Evolutionary conservation across 2,888 invertebrate genomes (phyloP).

Genomic region (Sussaba pulchella): DNA sequence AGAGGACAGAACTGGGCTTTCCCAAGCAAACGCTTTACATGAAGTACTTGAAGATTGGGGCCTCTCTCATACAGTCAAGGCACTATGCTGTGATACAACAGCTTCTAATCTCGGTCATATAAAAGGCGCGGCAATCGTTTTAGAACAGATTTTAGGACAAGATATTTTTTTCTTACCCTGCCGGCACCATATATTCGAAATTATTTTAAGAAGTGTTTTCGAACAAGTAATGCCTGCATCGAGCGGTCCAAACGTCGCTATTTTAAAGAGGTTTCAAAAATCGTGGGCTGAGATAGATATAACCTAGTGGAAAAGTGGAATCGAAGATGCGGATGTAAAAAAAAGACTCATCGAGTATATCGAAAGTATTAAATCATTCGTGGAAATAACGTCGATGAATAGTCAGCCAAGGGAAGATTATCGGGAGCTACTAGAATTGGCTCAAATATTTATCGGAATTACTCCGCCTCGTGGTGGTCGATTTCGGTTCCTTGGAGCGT

Average conservation of each 20-base stretch:
- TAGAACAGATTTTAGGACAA: conserved; percentile 70
- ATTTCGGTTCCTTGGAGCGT: conserved; percentile 53
- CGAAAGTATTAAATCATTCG: conserved; percentile 56
- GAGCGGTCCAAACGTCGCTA: conserved; percentile 59
- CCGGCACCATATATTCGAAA: conserved; percentile 71
- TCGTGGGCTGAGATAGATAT: conserved; percentile 64
- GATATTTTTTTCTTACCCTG: conserved; percentile 69
- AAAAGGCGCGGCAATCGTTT: conserved; percentile 70
- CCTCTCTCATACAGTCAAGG: conserved; percentile 66
- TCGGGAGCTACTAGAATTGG: conserved; percentile 58
- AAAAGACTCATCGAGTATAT: conserved; percentile 50
- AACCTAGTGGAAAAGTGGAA: conserved; percentile 52
- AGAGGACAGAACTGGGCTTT: conserved; percentile 60
- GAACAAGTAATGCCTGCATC: conserved; percentile 60
- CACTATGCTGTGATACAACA: conserved; percentile 75
- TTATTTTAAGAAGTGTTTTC: conserved; percentile 70
- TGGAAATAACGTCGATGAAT: conserved; percentile 35
- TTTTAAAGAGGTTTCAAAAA: conserved; percentile 70
- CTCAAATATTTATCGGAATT: conserved; percentile 56
- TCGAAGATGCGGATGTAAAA: conserved; percentile 50
- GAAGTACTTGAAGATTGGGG: conserved; percentile 68
- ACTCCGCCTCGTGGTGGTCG: conserved; percentile 50
- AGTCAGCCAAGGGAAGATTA: conserved; percentile 62
- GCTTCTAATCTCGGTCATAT: conserved; percentile 70
- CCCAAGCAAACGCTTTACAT: conserved; percentile 62